Evolutionary conservation across 2,113 vertebrate species (phyloP).

Genomic region (Carollia perspicillata): DNA sequence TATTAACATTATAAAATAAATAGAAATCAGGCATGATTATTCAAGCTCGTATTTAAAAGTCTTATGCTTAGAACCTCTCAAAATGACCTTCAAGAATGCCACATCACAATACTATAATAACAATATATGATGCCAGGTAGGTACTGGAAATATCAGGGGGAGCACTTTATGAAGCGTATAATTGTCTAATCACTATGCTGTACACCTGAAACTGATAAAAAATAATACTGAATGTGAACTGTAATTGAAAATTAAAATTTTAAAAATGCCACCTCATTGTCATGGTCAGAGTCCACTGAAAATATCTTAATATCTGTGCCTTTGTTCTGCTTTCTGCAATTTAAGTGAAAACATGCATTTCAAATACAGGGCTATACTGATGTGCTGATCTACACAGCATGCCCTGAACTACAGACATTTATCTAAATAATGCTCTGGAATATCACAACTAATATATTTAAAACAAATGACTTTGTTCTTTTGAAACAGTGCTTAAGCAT

Average conservation of each 20-base stretch:
- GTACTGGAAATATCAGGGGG: too few species aligned
- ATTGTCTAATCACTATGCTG: background rate
- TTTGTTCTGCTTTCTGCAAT: background rate
- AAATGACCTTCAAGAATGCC: background rate
- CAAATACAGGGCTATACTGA: background rate
- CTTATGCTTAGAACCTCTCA: background rate
- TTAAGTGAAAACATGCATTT: slow-evolving; percentile 5
- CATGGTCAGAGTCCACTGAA: slow-evolving; percentile 25
- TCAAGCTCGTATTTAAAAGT: background rate
- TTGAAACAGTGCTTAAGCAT: slow-evolving; percentile 55
- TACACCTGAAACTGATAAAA: background rate
- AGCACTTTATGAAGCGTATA: background rate
- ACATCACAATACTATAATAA: background rate
- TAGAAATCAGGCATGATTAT: background rate
- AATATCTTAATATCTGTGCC: background rate
- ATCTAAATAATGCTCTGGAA: slow-evolving; percentile 4
- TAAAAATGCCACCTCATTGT: background rate
- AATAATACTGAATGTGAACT: background rate
- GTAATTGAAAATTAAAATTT: background rate
- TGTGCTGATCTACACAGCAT: background rate
- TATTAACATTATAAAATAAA: background rate
- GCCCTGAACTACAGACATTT: slow-evolving; percentile 1
- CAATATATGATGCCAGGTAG: too few species aligned
- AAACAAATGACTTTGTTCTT: slow-evolving; percentile 71
- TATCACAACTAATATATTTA: slow-evolving; percentile 71